Base-by-base conservation (phyloP, 2,888 invertebrate genomes). In the Himalopsyche anomala region DNA sequence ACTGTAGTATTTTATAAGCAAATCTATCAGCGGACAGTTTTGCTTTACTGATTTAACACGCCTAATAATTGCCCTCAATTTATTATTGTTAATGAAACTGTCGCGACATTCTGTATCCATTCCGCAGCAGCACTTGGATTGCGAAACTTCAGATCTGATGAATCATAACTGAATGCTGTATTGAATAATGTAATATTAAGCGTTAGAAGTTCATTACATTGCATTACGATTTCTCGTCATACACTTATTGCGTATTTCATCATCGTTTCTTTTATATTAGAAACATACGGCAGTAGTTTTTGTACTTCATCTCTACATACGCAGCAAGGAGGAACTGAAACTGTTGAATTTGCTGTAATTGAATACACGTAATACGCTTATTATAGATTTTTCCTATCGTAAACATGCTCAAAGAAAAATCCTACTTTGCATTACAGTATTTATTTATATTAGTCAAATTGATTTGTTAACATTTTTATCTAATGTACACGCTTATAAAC, bases 1-100 rank as follows among this genome's bases (percentile, higher is more conserved):
- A 62, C 62, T 62, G 19, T 6, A 56, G 17, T 56, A 8, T 56
- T 56, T 56, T 56, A n/a, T n/a, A 9, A 56, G 17, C 56, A 56
- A 0, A 56, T 56, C 62, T 9, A 19, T 19, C 11, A 28, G 11
- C 19, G 28, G 62, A 62, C 28, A 62, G 62, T 19, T 19, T 51
- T 51, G 51, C 51, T 19, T 62, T 62, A 62, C 62, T 62, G 19
- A 62, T 62, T 62, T 62, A 62, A 62, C 62, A 19, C 19, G 62
- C 9, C 19, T 62, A 62, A 19, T 62, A 62, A 62, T 62, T 62
- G 62, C 62, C 19, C 62, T 62, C 62, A 62, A 62, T 62, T 62
- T 62, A 62, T 28, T 62, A 62, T 62, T 62, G 62, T 62, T 62
- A 62, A 62, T 62, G 62, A 62, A 62, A 62, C 28, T n/a, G 19